Percentiles rank a stretch among this genome's conserved stretches.
phyloP scores from a whole-genome alignment of 2,888 invertebrate genomes.

The Eupeodes luniger region DNA sequence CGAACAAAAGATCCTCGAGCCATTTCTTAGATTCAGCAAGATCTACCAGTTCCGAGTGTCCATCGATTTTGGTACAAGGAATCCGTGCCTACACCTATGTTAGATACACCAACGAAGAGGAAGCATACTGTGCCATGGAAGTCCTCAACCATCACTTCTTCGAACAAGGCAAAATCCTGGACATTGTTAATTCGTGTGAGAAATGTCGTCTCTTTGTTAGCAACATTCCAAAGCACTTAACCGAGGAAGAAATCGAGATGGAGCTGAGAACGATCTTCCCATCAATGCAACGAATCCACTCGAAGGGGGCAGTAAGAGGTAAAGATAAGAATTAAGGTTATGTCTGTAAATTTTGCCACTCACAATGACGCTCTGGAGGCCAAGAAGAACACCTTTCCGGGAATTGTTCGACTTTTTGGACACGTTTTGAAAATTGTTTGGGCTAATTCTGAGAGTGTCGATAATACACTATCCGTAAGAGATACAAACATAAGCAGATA shows the following conservation, averaged over 20 bases:
- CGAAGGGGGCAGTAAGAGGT: conserved; percentile 53
- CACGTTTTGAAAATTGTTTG: conserved; percentile 80
- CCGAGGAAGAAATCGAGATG: conserved; percentile 78
- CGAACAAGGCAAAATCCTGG: conserved; percentile 77
- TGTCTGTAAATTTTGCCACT: conserved; percentile 79
- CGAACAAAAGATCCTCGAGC: conserved; percentile 78
- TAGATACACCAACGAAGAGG: conserved; percentile 79
- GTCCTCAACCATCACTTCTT: conserved; percentile 79
- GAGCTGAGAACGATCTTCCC: conserved; percentile 78
- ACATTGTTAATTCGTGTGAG: conserved; percentile 79
- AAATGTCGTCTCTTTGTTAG: conserved; percentile 80
- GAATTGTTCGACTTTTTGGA: conserved; percentile 79
- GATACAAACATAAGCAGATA: neutral
- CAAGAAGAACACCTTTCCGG: conserved; percentile 79
- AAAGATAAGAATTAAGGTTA: conserved; percentile 78
- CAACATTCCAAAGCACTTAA: conserved; percentile 79
- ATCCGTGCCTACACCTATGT: conserved; percentile 80
- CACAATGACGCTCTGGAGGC: conserved; percentile 80
- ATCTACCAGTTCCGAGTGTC: conserved; percentile 81
- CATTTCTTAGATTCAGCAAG: conserved; percentile 79
- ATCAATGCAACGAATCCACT: conserved; percentile 77
- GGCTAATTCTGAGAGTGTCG: conserved; percentile 79
- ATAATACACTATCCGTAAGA: conserved; percentile 77
- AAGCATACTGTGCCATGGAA: conserved; percentile 79
- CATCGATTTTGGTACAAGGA: conserved; percentile 79